phyloP scores from a whole-genome alignment of 2,888 invertebrate species.

The Drosophila acutilabella region DNA sequence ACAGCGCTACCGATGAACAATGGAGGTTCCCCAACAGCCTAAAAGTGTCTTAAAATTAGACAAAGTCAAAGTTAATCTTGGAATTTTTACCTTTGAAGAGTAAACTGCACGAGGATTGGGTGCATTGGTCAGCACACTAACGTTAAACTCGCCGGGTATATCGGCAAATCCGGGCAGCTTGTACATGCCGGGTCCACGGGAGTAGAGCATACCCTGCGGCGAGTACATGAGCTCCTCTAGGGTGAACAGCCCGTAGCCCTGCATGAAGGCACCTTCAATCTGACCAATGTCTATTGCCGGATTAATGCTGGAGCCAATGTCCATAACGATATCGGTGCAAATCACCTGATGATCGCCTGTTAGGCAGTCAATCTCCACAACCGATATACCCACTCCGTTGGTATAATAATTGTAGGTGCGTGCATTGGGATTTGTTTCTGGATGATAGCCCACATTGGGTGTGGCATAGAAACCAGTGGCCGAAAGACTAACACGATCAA shows the following conservation, averaged over 20 bases:
- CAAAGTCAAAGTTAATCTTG: background rate
- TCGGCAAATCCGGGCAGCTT: constrained; percentile 97
- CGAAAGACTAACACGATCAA: constrained; percentile 91
- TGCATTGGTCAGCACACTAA: constrained; percentile 95
- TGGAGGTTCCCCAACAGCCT: constrained; percentile 98
- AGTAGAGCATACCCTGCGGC: constrained; percentile 92
- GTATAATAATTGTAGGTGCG: constrained; percentile 93
- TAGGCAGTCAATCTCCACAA: constrained; percentile 96
- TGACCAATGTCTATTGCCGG: constrained; percentile 99
- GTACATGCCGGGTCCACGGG: constrained; percentile 96
- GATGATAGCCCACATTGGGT: constrained; percentile 90
- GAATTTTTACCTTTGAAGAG: constrained; percentile 93
- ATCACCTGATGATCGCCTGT: constrained; percentile 97
- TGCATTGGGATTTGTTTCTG: constrained; percentile 89
- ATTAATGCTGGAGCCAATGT: constrained; percentile 96
- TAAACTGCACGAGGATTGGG: constrained; percentile 96
- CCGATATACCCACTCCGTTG: constrained; percentile 93
- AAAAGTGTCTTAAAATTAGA: constrained; percentile 63
- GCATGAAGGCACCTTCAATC: constrained; percentile 97
- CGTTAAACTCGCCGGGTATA: constrained; percentile 96
- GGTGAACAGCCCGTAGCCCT: constrained; percentile 96
- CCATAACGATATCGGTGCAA: constrained; percentile 97
- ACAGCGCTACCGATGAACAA: constrained; percentile 94
- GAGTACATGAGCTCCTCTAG: constrained; percentile 96
- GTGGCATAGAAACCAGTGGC: constrained; percentile 93